Evolutionary conservation across 2,797 vertebrate genomes (phyloP).

Genomic region (Sebastolobus altivelis): DNA sequence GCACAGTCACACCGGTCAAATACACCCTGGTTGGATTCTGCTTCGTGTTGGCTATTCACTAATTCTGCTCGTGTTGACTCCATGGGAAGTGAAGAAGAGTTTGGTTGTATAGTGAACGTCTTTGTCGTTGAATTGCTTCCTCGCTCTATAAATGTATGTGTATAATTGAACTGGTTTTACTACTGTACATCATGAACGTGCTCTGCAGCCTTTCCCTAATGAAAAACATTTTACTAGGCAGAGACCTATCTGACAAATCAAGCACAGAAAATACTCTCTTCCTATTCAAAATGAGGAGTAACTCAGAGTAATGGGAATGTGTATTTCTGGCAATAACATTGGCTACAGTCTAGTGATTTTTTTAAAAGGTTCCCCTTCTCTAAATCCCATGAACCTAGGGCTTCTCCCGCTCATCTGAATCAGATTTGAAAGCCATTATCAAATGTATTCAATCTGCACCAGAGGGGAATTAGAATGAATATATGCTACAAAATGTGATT

Average conservation of each 20-base stretch:
- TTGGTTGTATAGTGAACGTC: too few species aligned
- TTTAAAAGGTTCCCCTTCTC: slow-evolving; percentile 53
- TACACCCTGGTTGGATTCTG: too few species aligned
- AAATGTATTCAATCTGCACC: slow-evolving; percentile 20
- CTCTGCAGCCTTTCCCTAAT: slow-evolving; percentile 58
- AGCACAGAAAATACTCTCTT: slow-evolving; percentile 68
- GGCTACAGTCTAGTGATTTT: slow-evolving; percentile 80
- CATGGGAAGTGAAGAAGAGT: too few species aligned
- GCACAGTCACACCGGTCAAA: too few species aligned
- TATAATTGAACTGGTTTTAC: slow-evolving; percentile 59
- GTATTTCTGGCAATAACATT: slow-evolving; percentile 79
- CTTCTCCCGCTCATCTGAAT: slow-evolving; percentile 51
- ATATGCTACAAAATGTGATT: slow-evolving; percentile 78
- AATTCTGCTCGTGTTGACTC: too few species aligned
- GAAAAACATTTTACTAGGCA: slow-evolving; percentile 28
- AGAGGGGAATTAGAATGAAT: slow-evolving; percentile 62
- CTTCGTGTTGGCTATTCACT: too few species aligned
- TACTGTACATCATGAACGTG: slow-evolving; percentile 77
- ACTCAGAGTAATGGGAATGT: slow-evolving; percentile 75
- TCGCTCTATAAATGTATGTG: too few species aligned
- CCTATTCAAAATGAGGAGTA: slow-evolving; percentile 78
- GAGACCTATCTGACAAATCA: slow-evolving; percentile 69
- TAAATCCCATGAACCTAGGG: slow-evolving; percentile 62
- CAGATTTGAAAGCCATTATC: slow-evolving; percentile 47
- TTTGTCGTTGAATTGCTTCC: too few species aligned